phyloP scores from a whole-genome alignment of 2,113 vertebrate species.

The Rhabdomys dilectus region DNA sequence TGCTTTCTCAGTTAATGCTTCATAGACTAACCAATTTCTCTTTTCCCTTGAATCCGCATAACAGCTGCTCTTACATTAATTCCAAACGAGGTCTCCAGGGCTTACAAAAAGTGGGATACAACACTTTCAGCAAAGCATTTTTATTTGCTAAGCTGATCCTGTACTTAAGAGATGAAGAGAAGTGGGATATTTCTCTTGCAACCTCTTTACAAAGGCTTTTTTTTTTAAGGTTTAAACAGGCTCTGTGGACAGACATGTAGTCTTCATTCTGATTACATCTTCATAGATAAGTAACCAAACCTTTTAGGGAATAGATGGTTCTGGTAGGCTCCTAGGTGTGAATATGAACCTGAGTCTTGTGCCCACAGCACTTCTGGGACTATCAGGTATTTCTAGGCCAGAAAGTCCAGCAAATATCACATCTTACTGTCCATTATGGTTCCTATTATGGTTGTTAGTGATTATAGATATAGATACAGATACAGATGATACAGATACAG shows the following conservation, averaged over 20 bases:
- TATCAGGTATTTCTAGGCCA: background rate
- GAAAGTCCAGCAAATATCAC: background rate
- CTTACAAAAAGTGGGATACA: background rate
- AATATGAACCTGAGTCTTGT: background rate
- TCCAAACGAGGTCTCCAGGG: background rate
- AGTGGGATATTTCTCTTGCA: background rate
- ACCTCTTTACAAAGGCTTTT: background rate
- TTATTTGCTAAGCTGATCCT: background rate
- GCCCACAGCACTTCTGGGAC: background rate
- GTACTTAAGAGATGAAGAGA: background rate
- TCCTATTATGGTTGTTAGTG: background rate
- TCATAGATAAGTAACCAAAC: background rate
- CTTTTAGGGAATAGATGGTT: background rate
- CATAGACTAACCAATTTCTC: background rate
- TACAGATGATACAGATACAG: too few relatives aligned
- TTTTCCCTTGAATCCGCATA: constrained; percentile 22
- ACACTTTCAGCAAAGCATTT: background rate
- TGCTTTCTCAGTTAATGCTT: background rate
- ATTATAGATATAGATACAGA: too few relatives aligned
- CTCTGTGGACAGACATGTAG: rapidly evolving
- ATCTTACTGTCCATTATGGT: background rate
- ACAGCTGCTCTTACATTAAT: background rate
- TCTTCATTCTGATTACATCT: background rate
- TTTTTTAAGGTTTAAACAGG: background rate
- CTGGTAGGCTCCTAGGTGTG: background rate